Conservation (phyloP, 1,140 invertebrate genomes). For the Pantala flavescens region DNA sequence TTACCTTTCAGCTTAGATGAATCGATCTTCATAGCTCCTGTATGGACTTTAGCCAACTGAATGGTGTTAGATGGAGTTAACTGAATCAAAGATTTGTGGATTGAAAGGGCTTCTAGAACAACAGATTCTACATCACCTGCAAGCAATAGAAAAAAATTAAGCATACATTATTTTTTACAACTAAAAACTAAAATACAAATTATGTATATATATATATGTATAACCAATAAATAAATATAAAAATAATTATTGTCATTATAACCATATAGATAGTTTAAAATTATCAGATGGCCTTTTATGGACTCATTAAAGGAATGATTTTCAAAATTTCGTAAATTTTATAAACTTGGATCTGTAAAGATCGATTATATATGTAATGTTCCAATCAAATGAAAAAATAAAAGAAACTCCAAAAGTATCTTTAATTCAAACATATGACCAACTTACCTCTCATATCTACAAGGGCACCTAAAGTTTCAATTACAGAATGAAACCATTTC, state of each 20-base stretch:
- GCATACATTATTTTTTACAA: neutral
- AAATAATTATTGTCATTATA: neutral
- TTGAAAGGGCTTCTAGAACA: constrained; percentile 26
- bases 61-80: constrained; percentile 25
- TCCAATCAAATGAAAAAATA: neutral
- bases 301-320: too few species aligned
- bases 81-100: constrained; percentile 32
- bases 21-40: constrained; percentile 31
- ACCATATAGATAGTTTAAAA: neutral
- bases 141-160: neutral
- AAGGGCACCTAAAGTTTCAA: constrained; percentile 24
- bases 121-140: constrained; percentile 13
- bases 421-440: too few species aligned
- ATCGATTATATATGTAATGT: too few species aligned
- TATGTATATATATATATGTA: too few species aligned
- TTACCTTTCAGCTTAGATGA: constrained; percentile 32
- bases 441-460: constrained; percentile 40
- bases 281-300: too few species aligned
- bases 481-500: constrained; percentile 20
- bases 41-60: constrained; percentile 27
- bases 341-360: too few species aligned
- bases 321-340: too few species aligned
- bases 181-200: too few species aligned
- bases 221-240: neutral
- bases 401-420: neutral